These are phyloP conservation scores for Gryllus bimaculatus DNA, from an alignment of 1,140 invertebrate genomes.

Conservation along the genomic window DNA sequence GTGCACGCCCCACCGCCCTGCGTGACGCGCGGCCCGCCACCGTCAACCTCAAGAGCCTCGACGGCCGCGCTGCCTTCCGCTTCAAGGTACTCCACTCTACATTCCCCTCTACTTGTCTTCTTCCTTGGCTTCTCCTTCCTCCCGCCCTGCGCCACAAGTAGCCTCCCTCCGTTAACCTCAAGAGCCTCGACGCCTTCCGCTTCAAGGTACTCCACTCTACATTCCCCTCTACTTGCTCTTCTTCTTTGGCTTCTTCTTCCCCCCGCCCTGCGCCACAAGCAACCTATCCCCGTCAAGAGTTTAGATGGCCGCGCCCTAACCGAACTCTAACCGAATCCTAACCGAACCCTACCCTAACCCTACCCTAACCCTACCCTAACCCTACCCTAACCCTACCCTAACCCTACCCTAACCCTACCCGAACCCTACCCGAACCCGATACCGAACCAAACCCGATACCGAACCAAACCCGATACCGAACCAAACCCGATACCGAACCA, in stretches of 20 bases:
- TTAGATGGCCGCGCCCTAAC: slow-evolving; percentile 30
- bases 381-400: no score
- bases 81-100: slow-evolving; percentile 32
- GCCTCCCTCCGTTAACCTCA: slow-evolving; percentile 30
- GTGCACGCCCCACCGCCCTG: slow-evolving; percentile 28
- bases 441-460: no score
- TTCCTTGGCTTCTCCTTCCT: slow-evolving; percentile 24
- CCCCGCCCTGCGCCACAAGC: slow-evolving; percentile 33
- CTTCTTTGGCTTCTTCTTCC: slow-evolving; percentile 20
- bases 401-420: no score
- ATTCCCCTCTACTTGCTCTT: no score
- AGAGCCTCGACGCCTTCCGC: slow-evolving; percentile 32
- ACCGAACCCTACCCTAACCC: no score
- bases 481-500: no score
- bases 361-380: no score
- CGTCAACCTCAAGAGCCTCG: slow-evolving; percentile 32
- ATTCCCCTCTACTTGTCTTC: no score
- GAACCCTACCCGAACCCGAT: no score
- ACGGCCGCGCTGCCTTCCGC: slow-evolving; percentile 33
- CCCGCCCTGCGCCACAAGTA: slow-evolving; percentile 32
- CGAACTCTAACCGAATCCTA: no score
- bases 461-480: no score
- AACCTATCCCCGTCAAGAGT: slow-evolving; percentile 29
- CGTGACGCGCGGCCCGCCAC: slow-evolving; percentile 32
- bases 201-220: slow-evolving; percentile 32